Evolutionary conservation across 2,113 vertebrate genomes (phyloP), one percentile per base, ranked within the genome.

Genomic region (Corvus moneduloides): DNA sequence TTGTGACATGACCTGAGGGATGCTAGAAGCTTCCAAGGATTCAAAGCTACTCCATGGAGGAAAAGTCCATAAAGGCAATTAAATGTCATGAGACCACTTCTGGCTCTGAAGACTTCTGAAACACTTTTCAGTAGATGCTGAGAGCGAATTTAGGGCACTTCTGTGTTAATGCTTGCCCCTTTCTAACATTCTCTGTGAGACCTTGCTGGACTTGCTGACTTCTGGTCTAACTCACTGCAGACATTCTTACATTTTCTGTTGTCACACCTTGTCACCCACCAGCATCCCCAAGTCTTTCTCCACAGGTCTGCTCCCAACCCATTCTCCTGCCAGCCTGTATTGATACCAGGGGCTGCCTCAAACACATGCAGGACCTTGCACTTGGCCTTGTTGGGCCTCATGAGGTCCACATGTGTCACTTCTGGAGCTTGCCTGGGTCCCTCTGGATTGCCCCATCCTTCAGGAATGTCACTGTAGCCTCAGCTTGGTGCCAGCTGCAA

Each of bases 121-220:
- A 16, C 9, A 41, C 3, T 32, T 56, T 55, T 18, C 33, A 51
- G 4, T 27, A 77, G 9, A 2, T 76, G 19, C 12, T 84, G 10
- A 5, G 44, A 72, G 32, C 37, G 9, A 20, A 63, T 84, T 68
- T 41, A 24, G 19, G 49, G 5, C 23, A 28, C 4, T 49, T 73
- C 10, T 5, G 1, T 22, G 7, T 23, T 24, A 39, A 48, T 27
- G 3, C 3, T 56, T 54, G 7, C 2, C 2, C 33, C 27, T 16
- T 64, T 20, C 3, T 68, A n/a, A 22, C 41, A 37, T 33, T 58
- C 20, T 30, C 46, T 32, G 22, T 11, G 44, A 11, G 13, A 32
- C 6, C 13, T 44, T 83, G n/a, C 30, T 59, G 51, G 26, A 10
- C 6, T 10, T 28, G 7, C n/a, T 74, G 43, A 44, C 66, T 61